These are phyloP conservation scores for Nemoura dubitans DNA, from an alignment of 2,888 invertebrate species.

Conservation along the genomic window DNA sequence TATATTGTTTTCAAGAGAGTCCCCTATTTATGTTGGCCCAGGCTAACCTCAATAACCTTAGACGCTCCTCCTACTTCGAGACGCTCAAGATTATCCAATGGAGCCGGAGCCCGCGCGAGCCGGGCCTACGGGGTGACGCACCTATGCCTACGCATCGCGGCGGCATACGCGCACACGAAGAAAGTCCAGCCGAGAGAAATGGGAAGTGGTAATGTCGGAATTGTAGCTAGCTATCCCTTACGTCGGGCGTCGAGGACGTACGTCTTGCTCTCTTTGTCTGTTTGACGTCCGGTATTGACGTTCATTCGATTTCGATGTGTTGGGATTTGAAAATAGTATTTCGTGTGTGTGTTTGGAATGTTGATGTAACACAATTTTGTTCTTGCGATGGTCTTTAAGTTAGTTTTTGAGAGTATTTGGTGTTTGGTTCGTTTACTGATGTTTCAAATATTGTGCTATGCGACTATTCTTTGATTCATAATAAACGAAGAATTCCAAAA, in stretches of 20 bases:
- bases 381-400: too few species aligned
- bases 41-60: slow-evolving; percentile 35
- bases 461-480: too few species aligned
- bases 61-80: slow-evolving; percentile 29
- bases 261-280: slow-evolving; percentile 28
- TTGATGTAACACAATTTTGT: too few species aligned
- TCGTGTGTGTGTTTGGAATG: background rate
- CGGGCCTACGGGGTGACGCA: slow-evolving; percentile 8
- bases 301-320: background rate
- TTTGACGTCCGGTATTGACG: background rate
- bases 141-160: slow-evolving; percentile 30
- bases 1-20: slow-evolving; percentile 32
- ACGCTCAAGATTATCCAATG: slow-evolving; percentile 2
- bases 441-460: too few species aligned
- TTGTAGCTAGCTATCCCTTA: background rate
- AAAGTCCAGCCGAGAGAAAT: slow-evolving; percentile 37
- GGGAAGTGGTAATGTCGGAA: slow-evolving; percentile 30
- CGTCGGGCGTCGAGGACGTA: background rate
- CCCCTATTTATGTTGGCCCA: slow-evolving; percentile 34
- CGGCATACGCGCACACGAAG: slow-evolving; percentile 13
- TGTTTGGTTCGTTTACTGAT: too few species aligned
- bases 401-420: too few species aligned
- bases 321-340: background rate
- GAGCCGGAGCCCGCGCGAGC: background rate
- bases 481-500: too few species aligned